Percentiles rank a stretch among this genome's conserved stretches.
Evolutionary conservation across 1,140 invertebrate species (phyloP).

Genomic region (Trichonephila clavipes): DNA sequence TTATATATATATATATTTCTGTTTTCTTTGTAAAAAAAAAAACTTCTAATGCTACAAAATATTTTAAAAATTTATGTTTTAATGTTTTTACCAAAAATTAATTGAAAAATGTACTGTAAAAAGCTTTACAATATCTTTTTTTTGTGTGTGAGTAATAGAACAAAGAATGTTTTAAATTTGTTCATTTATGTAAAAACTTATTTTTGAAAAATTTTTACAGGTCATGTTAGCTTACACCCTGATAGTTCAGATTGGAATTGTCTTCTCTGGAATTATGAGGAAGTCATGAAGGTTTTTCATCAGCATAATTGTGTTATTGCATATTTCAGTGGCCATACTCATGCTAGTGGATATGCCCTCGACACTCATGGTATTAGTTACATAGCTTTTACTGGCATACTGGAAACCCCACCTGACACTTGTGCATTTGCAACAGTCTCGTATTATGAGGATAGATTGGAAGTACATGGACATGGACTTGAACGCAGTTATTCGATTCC

Average conservation of each 20-base stretch:
- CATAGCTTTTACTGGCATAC: conserved; percentile 79
- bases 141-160: too few species aligned
- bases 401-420: conserved; percentile 79
- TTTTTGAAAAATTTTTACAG: conserved; percentile 72
- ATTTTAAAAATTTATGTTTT: too few species aligned
- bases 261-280: conserved; percentile 80
- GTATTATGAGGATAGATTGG: conserved; percentile 78
- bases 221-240: conserved; percentile 79
- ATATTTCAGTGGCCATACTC: conserved; percentile 80
- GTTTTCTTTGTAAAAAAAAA: too few species aligned
- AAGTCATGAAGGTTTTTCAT: conserved; percentile 79
- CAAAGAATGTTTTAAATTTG: too few species aligned
- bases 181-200: not conserved
- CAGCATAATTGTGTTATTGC: conserved; percentile 78
- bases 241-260: conserved; percentile 77
- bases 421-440: conserved; percentile 80
- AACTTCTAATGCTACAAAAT: too few species aligned
- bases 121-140: too few species aligned
- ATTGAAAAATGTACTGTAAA: too few species aligned
- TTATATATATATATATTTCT: too few species aligned
- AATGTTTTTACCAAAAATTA: too few species aligned
- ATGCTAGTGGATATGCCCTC: conserved; percentile 78
- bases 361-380: conserved; percentile 80
- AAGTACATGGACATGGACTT: conserved; percentile 77
- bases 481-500: conserved; percentile 75